Conservation (phyloP, 2,113 vertebrate species). For the Oreotrochilus melanogaster region DNA sequence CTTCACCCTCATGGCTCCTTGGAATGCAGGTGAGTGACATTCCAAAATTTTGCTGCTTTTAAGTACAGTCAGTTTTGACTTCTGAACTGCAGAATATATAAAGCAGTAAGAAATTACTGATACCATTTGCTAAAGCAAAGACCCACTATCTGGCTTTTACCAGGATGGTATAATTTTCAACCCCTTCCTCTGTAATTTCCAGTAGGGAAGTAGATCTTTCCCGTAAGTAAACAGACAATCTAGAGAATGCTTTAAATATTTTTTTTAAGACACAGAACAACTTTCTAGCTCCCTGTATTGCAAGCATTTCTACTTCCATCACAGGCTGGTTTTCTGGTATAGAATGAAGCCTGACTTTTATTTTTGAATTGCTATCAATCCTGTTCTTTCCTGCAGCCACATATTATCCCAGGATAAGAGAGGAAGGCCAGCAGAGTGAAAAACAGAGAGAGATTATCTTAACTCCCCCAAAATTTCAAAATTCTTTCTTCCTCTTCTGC, state of each 20-base stretch:
- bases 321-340: neutral
- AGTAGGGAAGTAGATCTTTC: neutral
- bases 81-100: neutral
- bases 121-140: neutral
- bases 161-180: neutral
- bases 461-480: neutral
- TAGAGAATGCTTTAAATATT: neutral
- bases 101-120: neutral
- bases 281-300: neutral
- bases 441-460: neutral
- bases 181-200: neutral
- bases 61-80: neutral
- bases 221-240: neutral
- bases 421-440: neutral
- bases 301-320: neutral
- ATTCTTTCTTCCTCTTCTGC: neutral
- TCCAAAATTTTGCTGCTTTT: neutral
- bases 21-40: slow-evolving; percentile 54
- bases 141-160: neutral
- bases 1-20: neutral
- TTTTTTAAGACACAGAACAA: neutral
- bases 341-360: neutral
- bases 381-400: neutral
- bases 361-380: neutral
- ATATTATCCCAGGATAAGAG: neutral